Conservation (phyloP, 2,797 vertebrate species). For the Fistularia commersonii region DNA sequence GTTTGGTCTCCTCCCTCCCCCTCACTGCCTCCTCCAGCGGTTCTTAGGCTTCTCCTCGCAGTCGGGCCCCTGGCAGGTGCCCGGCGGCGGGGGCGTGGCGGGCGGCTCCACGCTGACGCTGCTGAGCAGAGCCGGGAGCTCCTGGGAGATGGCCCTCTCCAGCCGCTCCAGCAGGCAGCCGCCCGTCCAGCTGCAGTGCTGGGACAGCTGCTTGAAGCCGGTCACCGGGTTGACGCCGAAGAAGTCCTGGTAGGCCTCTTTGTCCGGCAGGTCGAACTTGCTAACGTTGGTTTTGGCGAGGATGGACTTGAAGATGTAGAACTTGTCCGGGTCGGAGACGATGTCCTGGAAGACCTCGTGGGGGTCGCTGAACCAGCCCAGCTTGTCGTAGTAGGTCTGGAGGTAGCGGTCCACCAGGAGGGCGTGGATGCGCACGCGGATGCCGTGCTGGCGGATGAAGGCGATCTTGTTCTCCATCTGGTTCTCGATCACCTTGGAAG, state of each 20-base stretch:
- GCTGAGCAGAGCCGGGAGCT: constrained; percentile 90
- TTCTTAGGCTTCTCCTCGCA: constrained; percentile 90
- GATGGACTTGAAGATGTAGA: constrained; percentile 98
- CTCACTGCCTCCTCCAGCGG: constrained; percentile 76
- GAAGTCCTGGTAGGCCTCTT: constrained; percentile 96
- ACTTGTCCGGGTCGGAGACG: constrained; percentile 95
- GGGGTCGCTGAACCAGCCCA: constrained; percentile 97
- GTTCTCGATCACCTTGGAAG: constrained; percentile 98
- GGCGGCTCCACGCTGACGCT: too few species aligned
- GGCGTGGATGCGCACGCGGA: constrained; percentile 93
- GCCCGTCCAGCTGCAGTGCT: constrained; percentile 96
- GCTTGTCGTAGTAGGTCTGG: constrained; percentile 97
- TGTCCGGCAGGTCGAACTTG: constrained; percentile 97
- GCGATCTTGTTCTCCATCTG: constrained; percentile 98
- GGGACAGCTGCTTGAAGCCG: constrained; percentile 91
- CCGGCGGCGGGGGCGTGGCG: too few species aligned
- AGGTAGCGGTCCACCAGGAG: constrained; percentile 95
- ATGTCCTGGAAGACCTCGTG: constrained; percentile 97
- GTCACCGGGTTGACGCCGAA: constrained; percentile 92
- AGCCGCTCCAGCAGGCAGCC: constrained; percentile 96
- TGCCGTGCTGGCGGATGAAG: constrained; percentile 96
- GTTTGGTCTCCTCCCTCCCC: too few species aligned
- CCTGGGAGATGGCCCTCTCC: constrained; percentile 91
- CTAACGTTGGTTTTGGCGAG: constrained; percentile 98
- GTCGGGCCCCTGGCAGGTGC: constrained; percentile 90